Evolutionary conservation across 2,797 vertebrate species (phyloP).

Genomic region (Anguilla obscura): DNA sequence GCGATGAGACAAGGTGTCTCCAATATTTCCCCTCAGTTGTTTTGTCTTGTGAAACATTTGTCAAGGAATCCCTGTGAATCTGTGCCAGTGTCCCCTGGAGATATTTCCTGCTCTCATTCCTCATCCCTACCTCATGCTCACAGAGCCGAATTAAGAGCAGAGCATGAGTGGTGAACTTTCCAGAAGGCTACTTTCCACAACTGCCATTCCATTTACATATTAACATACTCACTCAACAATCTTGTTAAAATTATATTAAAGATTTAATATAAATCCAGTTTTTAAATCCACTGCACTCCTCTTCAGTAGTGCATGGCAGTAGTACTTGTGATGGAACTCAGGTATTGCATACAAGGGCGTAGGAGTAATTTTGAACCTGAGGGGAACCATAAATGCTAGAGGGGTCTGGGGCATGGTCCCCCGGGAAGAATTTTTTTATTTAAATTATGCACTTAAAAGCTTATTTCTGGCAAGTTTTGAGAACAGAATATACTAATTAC

Average conservation of each 20-base stretch:
- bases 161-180: background rate
- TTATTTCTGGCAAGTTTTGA: too few species aligned
- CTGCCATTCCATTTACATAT: slow-evolving; percentile 30
- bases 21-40: background rate
- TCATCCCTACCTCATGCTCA: background rate
- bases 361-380: too few species aligned
- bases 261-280: slow-evolving; percentile 18
- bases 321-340: background rate
- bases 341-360: background rate
- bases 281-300: background rate
- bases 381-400: too few species aligned
- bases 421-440: too few species aligned
- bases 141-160: background rate
- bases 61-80: background rate
- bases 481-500: too few species aligned
- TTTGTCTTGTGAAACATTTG: background rate
- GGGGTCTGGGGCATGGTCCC: too few species aligned
- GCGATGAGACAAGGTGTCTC: background rate
- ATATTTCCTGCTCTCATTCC: slow-evolving; percentile 17
- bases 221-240: slow-evolving; percentile 53
- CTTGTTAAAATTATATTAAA: slow-evolving; percentile 60
- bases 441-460: too few species aligned
- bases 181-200: slow-evolving; percentile 50
- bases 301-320: background rate
- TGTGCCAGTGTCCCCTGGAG: background rate